Evolutionary conservation across 1,140 invertebrate species (phyloP).

Genomic region (Anastrepha ludens): DNA sequence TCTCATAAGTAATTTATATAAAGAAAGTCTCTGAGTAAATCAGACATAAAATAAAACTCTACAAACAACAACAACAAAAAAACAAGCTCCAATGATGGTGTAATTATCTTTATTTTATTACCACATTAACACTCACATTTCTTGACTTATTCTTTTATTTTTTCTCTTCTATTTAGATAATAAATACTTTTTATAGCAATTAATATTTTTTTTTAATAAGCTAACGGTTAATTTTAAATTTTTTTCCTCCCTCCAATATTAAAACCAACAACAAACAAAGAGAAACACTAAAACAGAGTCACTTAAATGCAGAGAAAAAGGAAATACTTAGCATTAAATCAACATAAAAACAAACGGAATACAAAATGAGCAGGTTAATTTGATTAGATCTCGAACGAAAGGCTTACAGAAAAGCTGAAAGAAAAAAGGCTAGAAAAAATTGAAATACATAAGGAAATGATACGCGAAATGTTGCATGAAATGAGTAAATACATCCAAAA

Average conservation of each 20-base stretch:
- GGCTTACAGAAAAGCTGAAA: background rate
- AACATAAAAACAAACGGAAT: constrained; percentile 15
- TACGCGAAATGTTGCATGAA: constrained; percentile 32
- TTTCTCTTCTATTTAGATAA: too few species aligned
- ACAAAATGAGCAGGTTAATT: constrained; percentile 15
- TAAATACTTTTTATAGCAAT: background rate
- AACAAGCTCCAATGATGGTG: too few species aligned
- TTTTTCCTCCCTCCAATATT: too few species aligned
- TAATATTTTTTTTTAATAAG: constrained; percentile 23
- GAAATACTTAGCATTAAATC: constrained; percentile 14
- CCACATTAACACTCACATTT: too few species aligned
- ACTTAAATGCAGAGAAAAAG: background rate
- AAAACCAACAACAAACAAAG: background rate
- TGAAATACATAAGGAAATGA: background rate
- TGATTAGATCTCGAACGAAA: constrained; percentile 14
- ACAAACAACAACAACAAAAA: too few species aligned
- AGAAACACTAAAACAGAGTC: background rate
- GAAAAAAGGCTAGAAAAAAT: background rate
- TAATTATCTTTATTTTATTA: too few species aligned
- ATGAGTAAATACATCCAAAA: background rate
- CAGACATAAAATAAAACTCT: too few species aligned
- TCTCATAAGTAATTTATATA: too few species aligned
- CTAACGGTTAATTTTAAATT: background rate
- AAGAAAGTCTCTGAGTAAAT: too few species aligned
- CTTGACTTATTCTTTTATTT: too few species aligned